Evolutionary conservation across 2,888 invertebrate species (phyloP).

Genomic region (Cantharis rufa): DNA sequence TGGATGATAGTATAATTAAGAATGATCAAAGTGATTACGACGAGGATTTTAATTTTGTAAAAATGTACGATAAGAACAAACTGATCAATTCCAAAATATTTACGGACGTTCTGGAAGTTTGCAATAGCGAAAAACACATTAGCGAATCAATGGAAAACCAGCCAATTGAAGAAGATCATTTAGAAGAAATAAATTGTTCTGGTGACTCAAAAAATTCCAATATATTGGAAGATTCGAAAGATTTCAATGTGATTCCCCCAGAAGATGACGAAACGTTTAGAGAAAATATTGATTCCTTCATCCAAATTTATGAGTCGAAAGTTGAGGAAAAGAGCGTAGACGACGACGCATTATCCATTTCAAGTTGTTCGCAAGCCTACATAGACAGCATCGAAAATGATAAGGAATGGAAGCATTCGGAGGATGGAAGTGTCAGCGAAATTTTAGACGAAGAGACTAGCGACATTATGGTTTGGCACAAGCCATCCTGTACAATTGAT

Average conservation of each 20-base stretch:
- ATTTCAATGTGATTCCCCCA: not conserved
- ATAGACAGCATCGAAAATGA: not conserved
- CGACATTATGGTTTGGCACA: not conserved
- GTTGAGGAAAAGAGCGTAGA: not conserved
- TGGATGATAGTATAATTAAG: not conserved
- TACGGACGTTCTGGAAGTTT: not conserved
- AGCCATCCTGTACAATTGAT: not conserved
- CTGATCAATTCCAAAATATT: not conserved
- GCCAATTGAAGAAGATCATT: not conserved
- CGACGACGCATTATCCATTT: not conserved
- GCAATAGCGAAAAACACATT: conserved; percentile 1
- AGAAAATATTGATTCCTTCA: not conserved
- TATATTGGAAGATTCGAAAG: too few species aligned
- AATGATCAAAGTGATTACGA: not conserved
- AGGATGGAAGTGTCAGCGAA: not conserved
- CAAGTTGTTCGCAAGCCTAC: not conserved
- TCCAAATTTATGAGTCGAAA: not conserved
- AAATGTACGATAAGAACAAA: conserved; percentile 9
- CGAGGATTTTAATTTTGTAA: not conserved
- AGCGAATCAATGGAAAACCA: not conserved
- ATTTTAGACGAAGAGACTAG: not conserved
- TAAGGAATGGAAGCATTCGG: not conserved
- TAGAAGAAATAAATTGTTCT: not conserved
- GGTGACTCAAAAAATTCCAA: not conserved
- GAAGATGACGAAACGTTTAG: not conserved